Conservation (phyloP, 2,888 invertebrate species). For the Drosophila nr. fundita region DNA sequence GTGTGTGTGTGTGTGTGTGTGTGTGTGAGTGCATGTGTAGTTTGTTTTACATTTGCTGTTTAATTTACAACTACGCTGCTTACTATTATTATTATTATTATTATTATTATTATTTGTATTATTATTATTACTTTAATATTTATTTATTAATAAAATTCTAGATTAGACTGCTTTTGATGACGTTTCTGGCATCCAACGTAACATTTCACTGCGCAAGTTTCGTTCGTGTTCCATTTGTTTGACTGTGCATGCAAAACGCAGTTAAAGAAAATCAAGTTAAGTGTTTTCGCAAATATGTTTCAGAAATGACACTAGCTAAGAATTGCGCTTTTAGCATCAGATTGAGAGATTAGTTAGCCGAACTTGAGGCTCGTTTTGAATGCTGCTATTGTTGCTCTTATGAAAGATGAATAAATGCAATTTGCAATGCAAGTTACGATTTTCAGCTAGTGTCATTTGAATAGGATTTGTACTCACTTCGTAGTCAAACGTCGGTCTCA, state of each 20-base stretch:
- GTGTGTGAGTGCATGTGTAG: slow-evolving; percentile 42
- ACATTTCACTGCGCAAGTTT: slow-evolving; percentile 85
- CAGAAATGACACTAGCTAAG: slow-evolving; percentile 23
- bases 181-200: slow-evolving; percentile 85
- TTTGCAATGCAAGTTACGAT: not conserved
- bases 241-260: slow-evolving; percentile 74
- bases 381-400: not conserved
- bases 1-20: slow-evolving; percentile 40
- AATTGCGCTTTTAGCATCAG: not conserved
- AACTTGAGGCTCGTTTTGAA: not conserved
- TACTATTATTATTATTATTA: slow-evolving; percentile 68
- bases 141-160: slow-evolving; percentile 76
- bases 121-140: slow-evolving; percentile 60
- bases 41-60: slow-evolving; percentile 68
- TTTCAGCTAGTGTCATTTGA: slow-evolving; percentile 28
- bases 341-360: not conserved
- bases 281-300: not conserved
- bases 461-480: slow-evolving; percentile 87
- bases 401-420: not conserved
- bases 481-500: slow-evolving; percentile 98
- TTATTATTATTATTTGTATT: slow-evolving; percentile 46
- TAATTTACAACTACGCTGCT: slow-evolving; percentile 76
- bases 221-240: slow-evolving; percentile 85
- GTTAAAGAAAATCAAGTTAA: slow-evolving; percentile 1
- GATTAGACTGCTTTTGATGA: slow-evolving; percentile 85